Evolutionary conservation across 2,113 vertebrate genomes (phyloP).

Genomic region (Sialia sialis): DNA sequence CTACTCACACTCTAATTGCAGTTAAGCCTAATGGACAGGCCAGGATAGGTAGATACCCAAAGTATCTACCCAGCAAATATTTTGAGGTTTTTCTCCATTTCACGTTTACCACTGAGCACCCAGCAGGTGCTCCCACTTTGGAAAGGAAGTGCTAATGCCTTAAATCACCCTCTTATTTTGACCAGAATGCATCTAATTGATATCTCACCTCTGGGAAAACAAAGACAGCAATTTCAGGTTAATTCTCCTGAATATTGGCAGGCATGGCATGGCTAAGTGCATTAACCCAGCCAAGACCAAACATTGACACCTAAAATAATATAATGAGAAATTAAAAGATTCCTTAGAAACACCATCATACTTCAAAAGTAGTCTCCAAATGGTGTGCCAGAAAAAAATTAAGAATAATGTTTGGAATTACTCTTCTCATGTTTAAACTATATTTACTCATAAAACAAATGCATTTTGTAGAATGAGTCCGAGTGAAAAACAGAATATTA

Average conservation of each 20-base stretch:
- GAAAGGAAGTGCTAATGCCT: conserved; percentile 55
- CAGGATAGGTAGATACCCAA: conserved; percentile 6
- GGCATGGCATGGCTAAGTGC: not conserved
- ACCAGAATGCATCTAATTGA: conserved; percentile 48
- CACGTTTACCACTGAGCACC: conserved; percentile 54
- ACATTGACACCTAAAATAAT: not conserved
- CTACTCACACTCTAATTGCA: conserved; percentile 8
- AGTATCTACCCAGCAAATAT: conserved; percentile 68
- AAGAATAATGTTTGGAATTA: not conserved
- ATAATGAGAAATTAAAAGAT: not conserved
- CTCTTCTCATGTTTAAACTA: not conserved
- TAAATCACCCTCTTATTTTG: conserved; percentile 46
- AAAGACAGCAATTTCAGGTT: conserved; percentile 16
- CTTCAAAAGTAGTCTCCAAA: not conserved
- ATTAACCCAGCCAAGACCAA: not conserved
- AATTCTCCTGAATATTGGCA: not conserved
- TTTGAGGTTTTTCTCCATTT: conserved; percentile 59
- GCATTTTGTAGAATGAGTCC: not conserved
- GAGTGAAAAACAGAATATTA: not conserved
- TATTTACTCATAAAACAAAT: not conserved
- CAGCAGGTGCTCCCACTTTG: conserved; percentile 60
- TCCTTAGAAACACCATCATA: not conserved
- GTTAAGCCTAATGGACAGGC: conserved; percentile 50
- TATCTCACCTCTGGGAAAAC: conserved; percentile 60
- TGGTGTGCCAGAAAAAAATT: not conserved